Base-by-base conservation (phyloP, 2,888 invertebrate genomes). In the Lepetodrilus schrolli region DNA sequence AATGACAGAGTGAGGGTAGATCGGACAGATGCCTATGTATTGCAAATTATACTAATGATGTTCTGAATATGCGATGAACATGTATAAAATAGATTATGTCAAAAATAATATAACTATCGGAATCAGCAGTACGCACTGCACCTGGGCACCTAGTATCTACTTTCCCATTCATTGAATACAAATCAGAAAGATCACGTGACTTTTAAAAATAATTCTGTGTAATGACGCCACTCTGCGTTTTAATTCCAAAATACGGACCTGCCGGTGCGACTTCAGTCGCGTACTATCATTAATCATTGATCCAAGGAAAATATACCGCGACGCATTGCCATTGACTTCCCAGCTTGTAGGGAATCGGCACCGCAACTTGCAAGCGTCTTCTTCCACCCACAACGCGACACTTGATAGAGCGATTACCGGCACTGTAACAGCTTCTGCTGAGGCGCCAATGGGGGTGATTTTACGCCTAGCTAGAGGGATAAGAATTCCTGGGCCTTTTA, bases 381-480 rank as follows among this genome's bases (percentile, higher is more conserved):
- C 43, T 17, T 17, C 13, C n/a, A 43, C 26, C 58, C 34, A 30
- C 30, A 23, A n/a, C 58, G 34, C 26, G 30, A 58, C 26, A 34
- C 7, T 23, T 58, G 58, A 34, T 58, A 13, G 58, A n/a, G 58
- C 13, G 58, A 58, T 58, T 58, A 58, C 58, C 26, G 26, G 30
- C 34, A 30, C 58, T 58, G 30, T 58, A 58, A n/a, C 30, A 13
- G 34, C 58, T 58, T 34, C 34, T 30, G n/a, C 17, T 34, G 17
- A 23, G n/a, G 34, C 58, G 17, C 30, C n/a, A 58, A 58, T 58
- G 58, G 58, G n/a, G 26, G 17, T 58, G 34, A 58, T 58, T 58
- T 58, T 58, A 23, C 58, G 30, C 58, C 58, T 30, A 58, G 34
- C 26, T 58, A 58, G 58, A 58, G 26, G 34, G 58, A 58, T 58